These are phyloP conservation scores for Alligator sinensis DNA, from an alignment of 2,113 vertebrate species.

Conservation along the genomic window DNA sequence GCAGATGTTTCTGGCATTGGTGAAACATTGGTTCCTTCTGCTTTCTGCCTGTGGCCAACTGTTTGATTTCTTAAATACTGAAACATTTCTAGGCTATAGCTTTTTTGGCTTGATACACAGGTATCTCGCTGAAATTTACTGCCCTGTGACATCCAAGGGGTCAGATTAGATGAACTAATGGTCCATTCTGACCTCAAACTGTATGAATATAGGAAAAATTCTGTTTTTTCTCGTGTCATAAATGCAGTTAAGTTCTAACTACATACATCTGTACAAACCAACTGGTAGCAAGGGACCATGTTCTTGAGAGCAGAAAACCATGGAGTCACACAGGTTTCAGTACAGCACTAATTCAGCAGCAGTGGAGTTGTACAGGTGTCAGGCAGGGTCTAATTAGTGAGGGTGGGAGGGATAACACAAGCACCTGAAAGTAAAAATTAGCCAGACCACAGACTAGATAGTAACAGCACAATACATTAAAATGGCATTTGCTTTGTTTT, in stretches of 20 bases:
- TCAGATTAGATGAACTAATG: not conserved
- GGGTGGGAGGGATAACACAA: not conserved
- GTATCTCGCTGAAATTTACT: rapidly evolving
- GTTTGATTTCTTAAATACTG: too few relatives aligned
- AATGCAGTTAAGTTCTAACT: not conserved
- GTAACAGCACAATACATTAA: not conserved
- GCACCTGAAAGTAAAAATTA: constrained; percentile 6
- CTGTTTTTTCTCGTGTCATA: not conserved
- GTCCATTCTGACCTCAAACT: not conserved
- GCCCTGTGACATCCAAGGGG: not conserved
- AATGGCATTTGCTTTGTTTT: not conserved
- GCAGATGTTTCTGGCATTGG: not conserved
- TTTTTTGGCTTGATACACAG: not conserved
- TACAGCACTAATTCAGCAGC: not conserved
- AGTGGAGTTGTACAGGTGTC: not conserved
- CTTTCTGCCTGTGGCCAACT: not conserved
- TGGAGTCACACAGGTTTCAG: not conserved
- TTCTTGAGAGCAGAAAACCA: not conserved
- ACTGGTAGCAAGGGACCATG: not conserved
- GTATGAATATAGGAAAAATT: not conserved
- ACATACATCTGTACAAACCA: not conserved
- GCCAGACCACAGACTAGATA: not conserved
- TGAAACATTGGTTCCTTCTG: not conserved
- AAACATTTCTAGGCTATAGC: not conserved
- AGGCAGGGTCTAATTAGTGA: not conserved